A percentile compares a stretch with the other conserved stretches of the same genome.
Evolutionary conservation across 1,140 invertebrate genomes (phyloP).

Genomic region (Plectus sambesii): DNA sequence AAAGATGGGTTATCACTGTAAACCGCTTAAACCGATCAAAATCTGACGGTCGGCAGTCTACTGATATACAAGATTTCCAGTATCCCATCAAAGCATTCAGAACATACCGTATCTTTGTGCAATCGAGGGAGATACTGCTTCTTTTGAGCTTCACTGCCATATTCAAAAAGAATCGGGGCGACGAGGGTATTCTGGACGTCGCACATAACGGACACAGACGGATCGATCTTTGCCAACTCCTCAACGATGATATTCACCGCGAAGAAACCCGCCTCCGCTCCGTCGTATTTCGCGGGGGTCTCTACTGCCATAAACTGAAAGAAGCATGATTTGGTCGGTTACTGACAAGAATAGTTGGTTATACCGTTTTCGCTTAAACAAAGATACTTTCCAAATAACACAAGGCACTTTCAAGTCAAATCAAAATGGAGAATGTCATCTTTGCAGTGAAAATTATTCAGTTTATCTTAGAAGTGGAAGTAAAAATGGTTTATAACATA

Average conservation of each 20-base stretch:
- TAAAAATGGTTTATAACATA: no score
- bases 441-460: no score
- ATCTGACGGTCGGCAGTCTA: no score
- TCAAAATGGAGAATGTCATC: no score
- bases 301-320: slow-evolving; percentile 82
- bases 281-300: slow-evolving; percentile 72
- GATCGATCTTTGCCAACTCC: slow-evolving; percentile 83
- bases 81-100: no score
- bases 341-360: neutral
- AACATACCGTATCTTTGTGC: slow-evolving; percentile 49
- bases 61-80: no score
- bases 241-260: slow-evolving; percentile 76
- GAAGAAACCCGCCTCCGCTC: slow-evolving; percentile 69
- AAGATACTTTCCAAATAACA: no score
- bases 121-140: slow-evolving; percentile 54
- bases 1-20: no score
- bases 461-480: no score
- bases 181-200: slow-evolving; percentile 83
- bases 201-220: slow-evolving; percentile 68
- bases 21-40: no score
- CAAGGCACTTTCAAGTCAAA: slow-evolving; percentile 35
- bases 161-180: slow-evolving; percentile 56
- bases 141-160: slow-evolving; percentile 56
- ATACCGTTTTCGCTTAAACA: no score
- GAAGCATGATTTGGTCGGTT: slow-evolving; percentile 9